phyloP scores from a whole-genome alignment of 2,888 invertebrate species.

The Meiosimyza platycephala region DNA sequence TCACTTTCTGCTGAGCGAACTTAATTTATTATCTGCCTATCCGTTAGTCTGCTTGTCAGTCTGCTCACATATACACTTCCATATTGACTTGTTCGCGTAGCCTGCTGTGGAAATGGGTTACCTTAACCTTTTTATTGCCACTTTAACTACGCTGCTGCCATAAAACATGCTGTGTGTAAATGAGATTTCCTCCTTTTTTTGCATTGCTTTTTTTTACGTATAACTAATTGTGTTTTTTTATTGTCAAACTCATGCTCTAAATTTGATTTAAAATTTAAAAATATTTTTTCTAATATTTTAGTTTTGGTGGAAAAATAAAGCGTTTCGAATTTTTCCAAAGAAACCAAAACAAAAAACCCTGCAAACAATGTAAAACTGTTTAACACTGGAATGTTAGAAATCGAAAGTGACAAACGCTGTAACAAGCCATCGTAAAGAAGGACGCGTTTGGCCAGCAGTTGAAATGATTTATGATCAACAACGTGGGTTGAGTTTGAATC shows the following conservation, averaged over 20 bases:
- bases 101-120: constrained; percentile 23
- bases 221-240: not conserved
- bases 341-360: not conserved
- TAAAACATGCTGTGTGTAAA: constrained; percentile 22
- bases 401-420: constrained; percentile 22
- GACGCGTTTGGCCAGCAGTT: constrained; percentile 1
- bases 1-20: not conserved
- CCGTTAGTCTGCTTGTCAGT: not conserved
- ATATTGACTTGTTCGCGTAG: too few species aligned
- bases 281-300: not conserved
- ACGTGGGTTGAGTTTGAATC: too few species aligned
- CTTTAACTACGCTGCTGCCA: not conserved
- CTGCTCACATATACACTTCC: not conserved
- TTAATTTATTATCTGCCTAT: constrained; percentile 1
- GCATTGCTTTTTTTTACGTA: too few species aligned
- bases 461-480: constrained; percentile 2
- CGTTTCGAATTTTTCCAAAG: constrained; percentile 6
- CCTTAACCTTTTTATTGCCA: constrained; percentile 7
- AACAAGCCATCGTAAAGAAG: not conserved
- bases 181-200: not conserved
- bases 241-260: constrained; percentile 19
- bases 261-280: not conserved
- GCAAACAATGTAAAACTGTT: constrained; percentile 4
- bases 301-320: constrained; percentile 33
- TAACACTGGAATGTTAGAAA: not conserved